These are phyloP conservation scores for Pantherophis vulpinus DNA, from an alignment of 2,797 vertebrate genomes.

Conservation along the genomic window DNA sequence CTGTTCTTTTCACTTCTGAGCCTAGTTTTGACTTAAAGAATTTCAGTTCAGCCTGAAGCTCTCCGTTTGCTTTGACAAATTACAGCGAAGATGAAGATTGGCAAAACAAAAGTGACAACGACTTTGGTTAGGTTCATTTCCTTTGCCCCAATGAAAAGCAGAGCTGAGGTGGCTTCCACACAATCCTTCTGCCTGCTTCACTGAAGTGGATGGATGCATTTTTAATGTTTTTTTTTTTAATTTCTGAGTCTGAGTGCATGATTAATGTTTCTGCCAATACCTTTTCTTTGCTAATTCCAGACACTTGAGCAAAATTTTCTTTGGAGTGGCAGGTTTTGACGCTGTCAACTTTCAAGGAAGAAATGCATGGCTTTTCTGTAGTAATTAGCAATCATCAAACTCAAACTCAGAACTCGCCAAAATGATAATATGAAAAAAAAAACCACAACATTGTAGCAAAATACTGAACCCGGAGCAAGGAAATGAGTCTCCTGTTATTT, in stretches of 20 bases:
- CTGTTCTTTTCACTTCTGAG: not conserved
- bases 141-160: not conserved
- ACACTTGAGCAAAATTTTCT: conserved; percentile 5
- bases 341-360: not conserved
- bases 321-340: conserved; percentile 8
- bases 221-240: conserved; percentile 11
- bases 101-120: not conserved
- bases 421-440: not conserved
- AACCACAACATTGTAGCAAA: not conserved
- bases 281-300: conserved; percentile 8
- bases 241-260: conserved; percentile 5
- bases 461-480: not conserved
- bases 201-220: conserved; percentile 9
- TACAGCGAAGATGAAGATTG: not conserved
- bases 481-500: not conserved
- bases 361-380: not conserved
- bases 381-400: not conserved
- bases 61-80: not conserved
- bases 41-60: not conserved
- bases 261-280: conserved; percentile 5
- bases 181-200: not conserved
- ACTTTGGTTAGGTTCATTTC: not conserved
- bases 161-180: not conserved
- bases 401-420: not conserved
- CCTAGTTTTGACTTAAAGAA: not conserved